A percentile compares a stretch with the other conserved stretches of the same genome.
These are phyloP conservation scores for Peromyscus maniculatus DNA, from an alignment of 2,113 vertebrate genomes.

Conservation along the genomic window DNA sequence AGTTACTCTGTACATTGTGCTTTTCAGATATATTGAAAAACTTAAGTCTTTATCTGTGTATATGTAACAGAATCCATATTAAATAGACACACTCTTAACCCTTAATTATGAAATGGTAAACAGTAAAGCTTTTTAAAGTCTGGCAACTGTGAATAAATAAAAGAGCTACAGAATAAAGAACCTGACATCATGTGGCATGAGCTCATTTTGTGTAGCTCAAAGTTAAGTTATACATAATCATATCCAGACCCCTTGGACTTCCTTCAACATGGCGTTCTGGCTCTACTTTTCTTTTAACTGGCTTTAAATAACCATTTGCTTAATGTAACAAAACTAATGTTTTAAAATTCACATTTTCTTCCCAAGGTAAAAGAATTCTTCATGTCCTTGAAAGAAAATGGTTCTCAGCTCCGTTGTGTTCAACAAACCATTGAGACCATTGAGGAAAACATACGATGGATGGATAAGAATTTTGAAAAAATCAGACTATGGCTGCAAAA, in stretches of 20 bases:
- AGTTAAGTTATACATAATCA: not conserved
- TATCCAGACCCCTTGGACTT: conserved; percentile 45
- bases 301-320: not conserved
- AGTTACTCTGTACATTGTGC: conserved; percentile 6
- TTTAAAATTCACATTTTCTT: not conserved
- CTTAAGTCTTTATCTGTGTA: conserved; percentile 50
- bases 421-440: conserved; percentile 93
- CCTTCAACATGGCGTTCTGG: conserved; percentile 19
- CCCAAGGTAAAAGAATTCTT: conserved; percentile 92
- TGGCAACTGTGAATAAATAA: conserved; percentile 61
- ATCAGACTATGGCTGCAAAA: conserved; percentile 89
- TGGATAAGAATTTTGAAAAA: conserved; percentile 91
- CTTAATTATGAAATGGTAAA: conserved; percentile 67
- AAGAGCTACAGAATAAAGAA: conserved; percentile 22
- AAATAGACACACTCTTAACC: conserved; percentile 68
- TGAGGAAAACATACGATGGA: conserved; percentile 94
- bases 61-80: conserved; percentile 20
- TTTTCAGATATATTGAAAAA: conserved; percentile 60
- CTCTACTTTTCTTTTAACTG: conserved; percentile 52
- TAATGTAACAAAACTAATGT: conserved; percentile 32
- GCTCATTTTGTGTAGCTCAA: conserved; percentile 42
- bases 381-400: conserved; percentile 90
- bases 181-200: conserved; percentile 49
- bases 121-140: conserved; percentile 37
- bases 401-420: conserved; percentile 91